These are phyloP conservation scores for Oikopleura albicans DNA, from an alignment of 23 tunicate species.

Conservation along the genomic window DNA sequence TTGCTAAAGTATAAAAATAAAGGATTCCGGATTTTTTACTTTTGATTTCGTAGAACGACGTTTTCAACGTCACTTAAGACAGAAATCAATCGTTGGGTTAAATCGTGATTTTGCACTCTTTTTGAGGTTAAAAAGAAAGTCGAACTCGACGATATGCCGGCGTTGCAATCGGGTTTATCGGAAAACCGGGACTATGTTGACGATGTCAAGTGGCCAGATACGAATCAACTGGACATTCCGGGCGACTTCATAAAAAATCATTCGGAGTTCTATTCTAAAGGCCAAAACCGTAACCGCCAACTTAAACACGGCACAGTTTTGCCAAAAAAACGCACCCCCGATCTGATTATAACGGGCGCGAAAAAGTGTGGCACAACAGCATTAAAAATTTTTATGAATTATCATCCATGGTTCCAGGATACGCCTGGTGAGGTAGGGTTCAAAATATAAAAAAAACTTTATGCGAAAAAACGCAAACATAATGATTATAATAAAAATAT, in stretches of 20 bases:
- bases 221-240: background rate
- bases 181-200: background rate
- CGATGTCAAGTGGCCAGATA: background rate
- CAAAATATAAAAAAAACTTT: no score
- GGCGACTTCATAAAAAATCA: background rate
- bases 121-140: background rate
- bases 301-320: background rate
- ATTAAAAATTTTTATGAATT: background rate
- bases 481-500: no score
- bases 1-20: no score
- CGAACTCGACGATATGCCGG: background rate
- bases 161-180: background rate
- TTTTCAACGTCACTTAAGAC: no score
- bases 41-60: no score
- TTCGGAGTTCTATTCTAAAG: background rate
- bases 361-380: conserved; percentile 15
- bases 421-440: background rate
- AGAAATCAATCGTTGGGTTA: no score
- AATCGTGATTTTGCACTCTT: no score
- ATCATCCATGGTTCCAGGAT: background rate
- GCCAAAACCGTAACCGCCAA: background rate
- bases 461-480: no score
- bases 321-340: background rate
- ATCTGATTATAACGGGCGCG: conserved; percentile 11
- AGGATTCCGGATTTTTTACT: no score